A percentile compares a stretch with the other conserved stretches of the same genome.
Evolutionary conservation across 2,888 invertebrate species (phyloP).

Genomic region (Willowsia nigromaculata): DNA sequence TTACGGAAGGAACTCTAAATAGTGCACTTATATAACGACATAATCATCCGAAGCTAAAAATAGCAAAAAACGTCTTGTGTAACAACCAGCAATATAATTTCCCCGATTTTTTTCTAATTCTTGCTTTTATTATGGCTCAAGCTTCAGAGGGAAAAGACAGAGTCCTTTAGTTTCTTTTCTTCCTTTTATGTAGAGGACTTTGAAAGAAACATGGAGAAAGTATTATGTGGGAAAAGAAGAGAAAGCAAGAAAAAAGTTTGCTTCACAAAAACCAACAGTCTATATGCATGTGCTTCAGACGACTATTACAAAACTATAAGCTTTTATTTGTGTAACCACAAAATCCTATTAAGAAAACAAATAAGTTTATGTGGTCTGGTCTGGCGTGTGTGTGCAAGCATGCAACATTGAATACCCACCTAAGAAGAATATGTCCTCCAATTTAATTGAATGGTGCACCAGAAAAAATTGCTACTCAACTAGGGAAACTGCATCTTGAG

Average conservation of each 20-base stretch:
- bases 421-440: neutral
- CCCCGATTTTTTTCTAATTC: neutral
- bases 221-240: no score
- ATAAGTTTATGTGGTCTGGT: neutral
- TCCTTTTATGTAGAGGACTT: no score
- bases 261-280: no score
- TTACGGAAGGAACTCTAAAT: neutral
- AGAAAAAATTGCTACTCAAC: neutral
- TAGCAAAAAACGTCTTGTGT: neutral
- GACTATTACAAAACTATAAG: no score
- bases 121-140: no score
- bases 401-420: neutral
- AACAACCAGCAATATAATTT: neutral
- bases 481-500: neutral
- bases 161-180: no score
- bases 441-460: neutral
- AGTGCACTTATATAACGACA: neutral
- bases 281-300: neutral
- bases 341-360: constrained; percentile 9
- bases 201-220: no score
- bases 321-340: no score
- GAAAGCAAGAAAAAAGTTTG: no score
- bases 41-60: neutral
- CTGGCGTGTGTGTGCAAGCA: neutral
- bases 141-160: no score